Evolutionary conservation across 2,888 invertebrate species (phyloP).

Genomic region (Leucania comma): DNA sequence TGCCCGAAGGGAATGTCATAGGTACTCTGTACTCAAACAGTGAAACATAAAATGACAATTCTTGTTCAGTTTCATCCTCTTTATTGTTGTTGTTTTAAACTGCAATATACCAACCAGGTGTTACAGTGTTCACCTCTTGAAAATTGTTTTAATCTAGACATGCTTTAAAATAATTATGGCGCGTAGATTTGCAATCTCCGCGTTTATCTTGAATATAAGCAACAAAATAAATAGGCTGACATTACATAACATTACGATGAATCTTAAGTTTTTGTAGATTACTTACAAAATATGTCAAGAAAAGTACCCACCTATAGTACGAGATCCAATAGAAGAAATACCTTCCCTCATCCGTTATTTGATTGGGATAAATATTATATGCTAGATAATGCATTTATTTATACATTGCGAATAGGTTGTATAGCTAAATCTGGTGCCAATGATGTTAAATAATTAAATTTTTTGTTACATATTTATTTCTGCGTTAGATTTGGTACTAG

Average conservation of each 20-base stretch:
- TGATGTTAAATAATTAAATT: too few relatives aligned
- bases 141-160: slow-evolving; percentile 26
- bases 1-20: too few relatives aligned
- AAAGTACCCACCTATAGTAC: not conserved
- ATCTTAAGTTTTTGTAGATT: not conserved
- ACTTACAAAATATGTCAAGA: not conserved
- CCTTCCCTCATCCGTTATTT: too few relatives aligned
- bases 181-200: slow-evolving; percentile 14
- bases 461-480: too few relatives aligned
- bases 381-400: too few relatives aligned
- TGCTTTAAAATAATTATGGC: slow-evolving; percentile 12
- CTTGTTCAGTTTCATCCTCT: slow-evolving; percentile 25
- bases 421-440: too few relatives aligned
- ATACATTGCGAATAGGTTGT: too few relatives aligned
- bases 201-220: not conserved
- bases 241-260: not conserved
- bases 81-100: slow-evolving; percentile 41
- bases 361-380: too few relatives aligned
- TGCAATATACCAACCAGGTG: slow-evolving; percentile 40
- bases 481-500: too few relatives aligned
- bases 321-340: too few relatives aligned
- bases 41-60: slow-evolving; percentile 8
- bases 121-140: slow-evolving; percentile 19
- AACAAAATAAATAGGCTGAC: not conserved
- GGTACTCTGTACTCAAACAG: not conserved